Evolutionary conservation across 2,888 invertebrate species (phyloP), one percentile per base, ranked within the genome.

Genomic region (Axea sp.): DNA sequence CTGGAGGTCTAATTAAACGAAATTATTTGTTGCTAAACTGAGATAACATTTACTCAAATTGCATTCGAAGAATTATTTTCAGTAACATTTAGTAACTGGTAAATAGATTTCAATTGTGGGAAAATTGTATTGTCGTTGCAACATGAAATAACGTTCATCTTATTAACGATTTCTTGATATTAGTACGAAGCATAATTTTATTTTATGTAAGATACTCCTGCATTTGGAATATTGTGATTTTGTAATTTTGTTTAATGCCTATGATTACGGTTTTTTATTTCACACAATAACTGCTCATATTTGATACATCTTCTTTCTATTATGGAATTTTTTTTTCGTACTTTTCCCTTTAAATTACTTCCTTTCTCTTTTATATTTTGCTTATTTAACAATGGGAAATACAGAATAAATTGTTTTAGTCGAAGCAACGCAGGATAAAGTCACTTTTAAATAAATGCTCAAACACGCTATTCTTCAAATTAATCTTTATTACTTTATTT

Each of bases 151-250:
- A 57, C 24, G 43, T 15, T 33, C 22, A 15, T 57, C 43, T 41
- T 41, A 41, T 31, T 41, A 41, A 19, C 12, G 8, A 11, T 30
- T 8, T 22, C 8, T 24, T 31, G 30, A 39, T 17, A 19, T 9
- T 30, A 30, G 28, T 9, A n/a, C 8, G 41, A 37, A 22, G 22
- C 17, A 28, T 7, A 55, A 55, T 55, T 55, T 55, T 39, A 55
- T 26, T 55, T 55, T 55, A 41, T 31, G 35, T 41, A 55, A 41
- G 51, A 51, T n/a, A n/a, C 33, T 53, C 53, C 37, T 17, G 37
- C 22, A 22, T 22, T 11, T 11, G 3, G 30, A 22, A 0, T n/a
- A n/a, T n/a, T n/a, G n/a, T n/a, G n/a, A n/a, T n/a, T n/a, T n/a
- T n/a, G n/a, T n/a, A n/a, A n/a, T n/a, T n/a, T n/a, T n/a, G n/a